Conservation (phyloP, 2,113 vertebrate genomes). For the Tachycineta bicolor region DNA sequence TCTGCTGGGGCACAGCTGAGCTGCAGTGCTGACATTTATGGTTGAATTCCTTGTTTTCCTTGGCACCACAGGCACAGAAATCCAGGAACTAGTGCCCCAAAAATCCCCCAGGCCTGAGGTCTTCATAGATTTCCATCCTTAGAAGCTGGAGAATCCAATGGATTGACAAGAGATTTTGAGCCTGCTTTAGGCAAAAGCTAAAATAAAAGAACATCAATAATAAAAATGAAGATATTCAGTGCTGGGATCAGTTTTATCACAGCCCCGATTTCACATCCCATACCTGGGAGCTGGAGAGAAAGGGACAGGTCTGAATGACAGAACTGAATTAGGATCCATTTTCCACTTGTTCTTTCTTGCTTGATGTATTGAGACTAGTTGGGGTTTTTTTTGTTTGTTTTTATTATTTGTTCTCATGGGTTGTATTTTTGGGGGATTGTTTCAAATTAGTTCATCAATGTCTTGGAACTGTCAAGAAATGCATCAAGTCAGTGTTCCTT, state of each 20-base stretch:
- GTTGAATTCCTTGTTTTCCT: background rate
- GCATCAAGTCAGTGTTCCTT: background rate
- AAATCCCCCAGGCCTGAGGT: background rate
- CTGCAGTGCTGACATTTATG: background rate
- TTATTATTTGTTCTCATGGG: background rate
- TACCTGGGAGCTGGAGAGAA: background rate
- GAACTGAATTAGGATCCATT: background rate
- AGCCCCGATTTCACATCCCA: background rate
- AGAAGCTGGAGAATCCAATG: background rate
- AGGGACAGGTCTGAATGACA: background rate
- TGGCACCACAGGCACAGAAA: background rate
- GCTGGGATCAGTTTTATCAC: background rate
- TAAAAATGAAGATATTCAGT: background rate
- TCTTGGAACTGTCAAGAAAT: background rate
- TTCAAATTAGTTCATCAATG: background rate
- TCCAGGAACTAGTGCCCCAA: background rate
- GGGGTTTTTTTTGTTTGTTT: accelerated
- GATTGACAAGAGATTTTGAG: background rate
- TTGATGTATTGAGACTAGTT: background rate
- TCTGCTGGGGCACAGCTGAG: background rate
- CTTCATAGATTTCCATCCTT: background rate
- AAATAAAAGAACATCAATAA: background rate
- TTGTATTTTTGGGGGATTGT: background rate
- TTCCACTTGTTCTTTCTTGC: background rate
- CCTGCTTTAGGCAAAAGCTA: background rate